phyloP scores from a whole-genome alignment of 2,797 vertebrate species.

The Vultur gryphus region DNA sequence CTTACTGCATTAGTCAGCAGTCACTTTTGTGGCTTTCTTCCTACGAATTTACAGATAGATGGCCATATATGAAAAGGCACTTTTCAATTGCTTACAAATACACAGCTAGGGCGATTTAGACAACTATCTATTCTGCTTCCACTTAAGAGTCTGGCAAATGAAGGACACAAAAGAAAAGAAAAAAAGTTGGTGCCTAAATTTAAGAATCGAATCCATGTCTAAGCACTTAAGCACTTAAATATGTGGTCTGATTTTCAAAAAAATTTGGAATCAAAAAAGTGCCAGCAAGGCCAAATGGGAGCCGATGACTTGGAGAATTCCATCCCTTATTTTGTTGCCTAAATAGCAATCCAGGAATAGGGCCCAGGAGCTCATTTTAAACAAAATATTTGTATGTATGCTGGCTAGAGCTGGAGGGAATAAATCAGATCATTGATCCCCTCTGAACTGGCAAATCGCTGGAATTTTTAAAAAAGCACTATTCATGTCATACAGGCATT shows the following conservation, averaged over 20 bases:
- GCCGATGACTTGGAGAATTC: background rate
- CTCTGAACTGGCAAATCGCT: background rate
- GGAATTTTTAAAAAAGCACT: background rate
- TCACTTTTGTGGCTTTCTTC: background rate
- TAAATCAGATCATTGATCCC: background rate
- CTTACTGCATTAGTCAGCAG: background rate
- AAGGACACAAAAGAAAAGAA: background rate
- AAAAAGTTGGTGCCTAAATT: background rate
- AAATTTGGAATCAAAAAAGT: background rate
- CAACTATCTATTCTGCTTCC: background rate
- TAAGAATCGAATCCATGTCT: slow-evolving; percentile 12
- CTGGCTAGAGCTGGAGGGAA: background rate
- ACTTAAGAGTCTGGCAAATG: background rate
- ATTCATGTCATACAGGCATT: background rate
- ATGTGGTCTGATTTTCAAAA: background rate
- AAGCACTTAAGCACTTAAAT: slow-evolving; percentile 36
- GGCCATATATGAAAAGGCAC: background rate
- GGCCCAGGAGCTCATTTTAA: background rate
- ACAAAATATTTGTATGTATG: background rate
- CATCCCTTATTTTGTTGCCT: background rate
- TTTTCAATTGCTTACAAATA: background rate
- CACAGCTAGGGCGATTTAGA: background rate
- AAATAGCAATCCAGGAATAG: slow-evolving; percentile 2
- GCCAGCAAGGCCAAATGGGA: background rate
- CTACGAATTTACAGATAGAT: background rate